These are phyloP conservation scores for Loriculus beryllinus DNA, from an alignment of 2,797 vertebrate species.

Conservation along the genomic window DNA sequence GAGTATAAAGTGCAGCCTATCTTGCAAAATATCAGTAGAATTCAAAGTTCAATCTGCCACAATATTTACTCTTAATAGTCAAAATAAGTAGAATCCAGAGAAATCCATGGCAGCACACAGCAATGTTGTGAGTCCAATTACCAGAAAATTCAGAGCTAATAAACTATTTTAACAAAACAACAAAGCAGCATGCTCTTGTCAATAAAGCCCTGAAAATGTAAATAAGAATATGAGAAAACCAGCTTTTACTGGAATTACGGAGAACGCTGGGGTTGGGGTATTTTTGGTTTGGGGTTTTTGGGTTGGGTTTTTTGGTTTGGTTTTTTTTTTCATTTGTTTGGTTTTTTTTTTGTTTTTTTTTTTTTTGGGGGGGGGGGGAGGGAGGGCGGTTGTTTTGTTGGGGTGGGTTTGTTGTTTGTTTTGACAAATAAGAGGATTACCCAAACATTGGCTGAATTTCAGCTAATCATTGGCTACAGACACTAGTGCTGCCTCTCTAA, in stretches of 20 bases:
- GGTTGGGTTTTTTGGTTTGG: too few species aligned
- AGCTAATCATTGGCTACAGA: background rate
- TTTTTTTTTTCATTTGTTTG: background rate
- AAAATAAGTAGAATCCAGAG: background rate
- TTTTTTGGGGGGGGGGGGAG: too few species aligned
- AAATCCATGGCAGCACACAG: background rate
- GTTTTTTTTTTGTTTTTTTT: background rate
- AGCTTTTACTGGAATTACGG: background rate
- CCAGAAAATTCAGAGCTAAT: background rate
- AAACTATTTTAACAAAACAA: background rate
- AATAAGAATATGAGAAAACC: background rate
- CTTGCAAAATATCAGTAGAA: background rate
- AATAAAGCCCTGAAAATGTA: background rate
- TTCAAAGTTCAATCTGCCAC: background rate
- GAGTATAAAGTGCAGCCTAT: background rate
- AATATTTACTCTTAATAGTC: background rate
- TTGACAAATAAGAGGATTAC: background rate
- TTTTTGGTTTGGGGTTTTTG: background rate
- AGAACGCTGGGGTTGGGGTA: background rate
- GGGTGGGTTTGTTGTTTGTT: background rate
- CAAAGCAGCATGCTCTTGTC: background rate
- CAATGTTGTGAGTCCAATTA: background rate
- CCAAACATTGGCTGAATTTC: background rate
- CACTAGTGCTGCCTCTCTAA: background rate
- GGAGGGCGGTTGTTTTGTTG: background rate